These are phyloP conservation scores for Epizoanthus scotinus DNA, from an alignment of 92 coral and sea anemone genomes.

Conservation along the genomic window DNA sequence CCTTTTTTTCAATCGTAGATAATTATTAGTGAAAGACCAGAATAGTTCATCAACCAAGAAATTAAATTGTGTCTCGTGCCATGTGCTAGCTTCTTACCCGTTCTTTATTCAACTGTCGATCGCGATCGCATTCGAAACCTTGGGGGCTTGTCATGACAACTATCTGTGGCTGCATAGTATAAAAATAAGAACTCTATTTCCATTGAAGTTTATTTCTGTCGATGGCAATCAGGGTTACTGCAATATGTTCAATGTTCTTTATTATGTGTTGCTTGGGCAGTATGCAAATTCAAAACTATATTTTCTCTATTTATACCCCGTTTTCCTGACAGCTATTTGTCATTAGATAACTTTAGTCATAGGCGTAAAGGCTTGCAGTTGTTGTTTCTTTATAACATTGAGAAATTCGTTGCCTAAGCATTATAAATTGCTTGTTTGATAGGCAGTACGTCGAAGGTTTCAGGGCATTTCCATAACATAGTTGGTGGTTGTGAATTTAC, in stretches of 20 bases:
- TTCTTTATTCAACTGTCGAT: neutral
- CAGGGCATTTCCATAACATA: neutral
- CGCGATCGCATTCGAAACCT: slow-evolving; percentile 1
- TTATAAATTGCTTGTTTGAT: neutral
- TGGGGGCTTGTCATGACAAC: neutral
- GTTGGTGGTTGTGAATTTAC: neutral
- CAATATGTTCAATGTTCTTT: no score
- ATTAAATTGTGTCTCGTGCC: neutral
- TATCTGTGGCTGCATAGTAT: neutral
- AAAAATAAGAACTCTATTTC: no score
- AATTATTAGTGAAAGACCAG: neutral
- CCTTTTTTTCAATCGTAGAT: neutral
- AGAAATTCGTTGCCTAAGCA: neutral
- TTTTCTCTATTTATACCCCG: neutral
- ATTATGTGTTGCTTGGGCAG: no score
- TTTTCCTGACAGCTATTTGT: neutral
- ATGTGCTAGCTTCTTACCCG: neutral
- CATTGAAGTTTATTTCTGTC: no score
- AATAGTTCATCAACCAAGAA: neutral
- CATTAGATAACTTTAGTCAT: neutral
- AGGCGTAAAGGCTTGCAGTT: neutral
- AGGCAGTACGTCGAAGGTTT: slow-evolving; percentile 6
- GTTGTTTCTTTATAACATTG: neutral
- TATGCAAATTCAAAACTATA: neutral
- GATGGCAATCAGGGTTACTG: no score